phyloP scores from a whole-genome alignment of 2,888 invertebrate genomes.

The Caenorhabditis panamensis region DNA sequence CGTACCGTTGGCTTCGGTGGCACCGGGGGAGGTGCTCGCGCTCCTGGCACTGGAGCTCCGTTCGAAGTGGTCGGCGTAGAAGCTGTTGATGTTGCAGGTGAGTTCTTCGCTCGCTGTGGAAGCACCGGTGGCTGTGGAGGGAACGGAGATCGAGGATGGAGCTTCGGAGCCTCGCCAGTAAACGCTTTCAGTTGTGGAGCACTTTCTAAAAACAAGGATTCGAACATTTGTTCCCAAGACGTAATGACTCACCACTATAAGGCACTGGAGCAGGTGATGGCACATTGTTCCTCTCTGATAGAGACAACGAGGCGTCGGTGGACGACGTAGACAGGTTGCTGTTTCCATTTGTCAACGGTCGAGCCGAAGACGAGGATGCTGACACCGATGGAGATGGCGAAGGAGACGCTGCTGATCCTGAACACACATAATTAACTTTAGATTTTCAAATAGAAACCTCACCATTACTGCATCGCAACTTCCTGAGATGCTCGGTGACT shows the following conservation, averaged over 20 bases:
- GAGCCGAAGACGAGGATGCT: conserved; percentile 55
- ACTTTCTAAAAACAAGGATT: conserved; percentile 33
- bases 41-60: conserved; percentile 44
- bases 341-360: conserved; percentile 53
- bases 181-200: conserved; percentile 55
- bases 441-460: neutral
- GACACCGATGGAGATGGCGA: conserved; percentile 56
- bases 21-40: conserved; percentile 76
- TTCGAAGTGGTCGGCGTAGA: conserved; percentile 29
- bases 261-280: conserved; percentile 63
- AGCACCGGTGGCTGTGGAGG: conserved; percentile 52
- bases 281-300: conserved; percentile 42
- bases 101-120: conserved; percentile 32
- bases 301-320: conserved; percentile 47
- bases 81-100: conserved; percentile 5
- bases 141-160: conserved; percentile 48
- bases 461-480: conserved; percentile 60
- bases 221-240: too few relatives aligned
- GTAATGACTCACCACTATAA: conserved; percentile 21
- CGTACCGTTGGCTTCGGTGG: conserved; percentile 80
- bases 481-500: conserved; percentile 69
- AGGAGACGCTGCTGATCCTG: conserved; percentile 43
- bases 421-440: neutral
- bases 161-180: conserved; percentile 49
- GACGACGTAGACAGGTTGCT: conserved; percentile 45